Conservation (phyloP, 2,797 vertebrate species). For the Muraenolepis orangiensis region DNA sequence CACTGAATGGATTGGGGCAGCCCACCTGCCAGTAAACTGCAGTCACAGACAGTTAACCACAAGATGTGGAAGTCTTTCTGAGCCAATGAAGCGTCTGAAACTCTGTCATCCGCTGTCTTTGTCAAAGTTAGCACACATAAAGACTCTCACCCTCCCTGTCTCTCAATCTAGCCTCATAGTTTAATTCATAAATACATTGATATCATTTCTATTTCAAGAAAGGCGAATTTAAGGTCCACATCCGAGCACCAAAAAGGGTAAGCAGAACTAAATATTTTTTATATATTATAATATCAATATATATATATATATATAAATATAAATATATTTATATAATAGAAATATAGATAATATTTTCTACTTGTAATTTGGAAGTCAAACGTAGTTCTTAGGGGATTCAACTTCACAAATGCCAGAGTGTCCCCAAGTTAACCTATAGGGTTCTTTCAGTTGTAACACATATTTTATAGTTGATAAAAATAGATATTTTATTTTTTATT, state of each 20-base stretch:
- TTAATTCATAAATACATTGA: not conserved
- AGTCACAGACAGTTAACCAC: conserved; percentile 81
- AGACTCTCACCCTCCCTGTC: not conserved
- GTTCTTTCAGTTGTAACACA: not conserved
- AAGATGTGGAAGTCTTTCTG: conserved; percentile 70
- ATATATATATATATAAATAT: too few species aligned
- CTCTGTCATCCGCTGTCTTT: conserved; percentile 48
- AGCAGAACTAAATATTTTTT: not conserved
- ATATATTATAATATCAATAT: too few species aligned
- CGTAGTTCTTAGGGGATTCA: not conserved
- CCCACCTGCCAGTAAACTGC: conserved; percentile 72
- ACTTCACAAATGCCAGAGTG: not conserved
- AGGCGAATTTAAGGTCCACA: not conserved
- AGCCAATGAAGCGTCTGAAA: conserved; percentile 70
- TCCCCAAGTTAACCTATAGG: too few species aligned
- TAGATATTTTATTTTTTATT: too few species aligned
- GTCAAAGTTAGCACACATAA: conserved; percentile 41
- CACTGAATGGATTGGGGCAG: conserved; percentile 46
- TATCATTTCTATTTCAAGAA: not conserved
- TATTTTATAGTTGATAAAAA: not conserved
- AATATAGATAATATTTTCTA: too few species aligned
- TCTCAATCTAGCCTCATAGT: not conserved
- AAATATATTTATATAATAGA: too few species aligned
- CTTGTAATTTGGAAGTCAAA: too few species aligned
- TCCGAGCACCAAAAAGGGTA: not conserved